A percentile compares a stretch with the other conserved stretches of the same genome.
Conservation (phyloP, 2,888 invertebrate species). For the Laspeyria flexula region DNA sequence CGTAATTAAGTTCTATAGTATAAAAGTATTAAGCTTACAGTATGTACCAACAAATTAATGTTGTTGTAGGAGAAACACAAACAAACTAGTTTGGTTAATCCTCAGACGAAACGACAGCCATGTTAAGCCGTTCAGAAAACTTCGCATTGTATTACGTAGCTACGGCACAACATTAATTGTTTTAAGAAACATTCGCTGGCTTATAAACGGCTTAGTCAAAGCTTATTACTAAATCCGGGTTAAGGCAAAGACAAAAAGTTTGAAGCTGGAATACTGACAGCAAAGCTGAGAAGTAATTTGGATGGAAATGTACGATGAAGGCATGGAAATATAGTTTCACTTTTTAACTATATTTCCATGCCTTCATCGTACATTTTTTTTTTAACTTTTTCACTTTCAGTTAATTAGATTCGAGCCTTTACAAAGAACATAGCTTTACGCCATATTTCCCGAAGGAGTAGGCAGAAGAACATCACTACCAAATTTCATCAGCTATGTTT, state of each 20-base stretch:
- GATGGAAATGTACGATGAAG: no score
- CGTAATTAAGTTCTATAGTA: no score
- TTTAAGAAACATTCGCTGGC: slow-evolving; percentile 56
- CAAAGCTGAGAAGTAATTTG: no score
- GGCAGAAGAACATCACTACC: no score
- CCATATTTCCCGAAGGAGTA: no score
- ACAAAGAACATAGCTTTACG: no score
- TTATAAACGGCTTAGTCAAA: slow-evolving; percentile 46
- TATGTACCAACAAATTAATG: slow-evolving; percentile 36
- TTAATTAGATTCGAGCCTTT: no score
- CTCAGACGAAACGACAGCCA: slow-evolving; percentile 46
- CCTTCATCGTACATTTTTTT: no score
- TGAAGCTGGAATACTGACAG: neutral
- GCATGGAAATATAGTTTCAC: no score
- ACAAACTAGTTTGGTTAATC: slow-evolving; percentile 56
- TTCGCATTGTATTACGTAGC: slow-evolving; percentile 46
- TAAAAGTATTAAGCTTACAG: slow-evolving; percentile 4
- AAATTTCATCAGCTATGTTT: no score
- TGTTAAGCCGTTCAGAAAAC: slow-evolving; percentile 56
- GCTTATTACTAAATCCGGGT: slow-evolving; percentile 30
- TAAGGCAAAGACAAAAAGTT: neutral
- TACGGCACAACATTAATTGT: slow-evolving; percentile 54
- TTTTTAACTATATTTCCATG: no score
- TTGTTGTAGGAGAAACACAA: slow-evolving; percentile 38
- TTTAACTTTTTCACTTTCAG: no score